phyloP scores from a whole-genome alignment of 2,888 invertebrate species.

The Erebia palarica region DNA sequence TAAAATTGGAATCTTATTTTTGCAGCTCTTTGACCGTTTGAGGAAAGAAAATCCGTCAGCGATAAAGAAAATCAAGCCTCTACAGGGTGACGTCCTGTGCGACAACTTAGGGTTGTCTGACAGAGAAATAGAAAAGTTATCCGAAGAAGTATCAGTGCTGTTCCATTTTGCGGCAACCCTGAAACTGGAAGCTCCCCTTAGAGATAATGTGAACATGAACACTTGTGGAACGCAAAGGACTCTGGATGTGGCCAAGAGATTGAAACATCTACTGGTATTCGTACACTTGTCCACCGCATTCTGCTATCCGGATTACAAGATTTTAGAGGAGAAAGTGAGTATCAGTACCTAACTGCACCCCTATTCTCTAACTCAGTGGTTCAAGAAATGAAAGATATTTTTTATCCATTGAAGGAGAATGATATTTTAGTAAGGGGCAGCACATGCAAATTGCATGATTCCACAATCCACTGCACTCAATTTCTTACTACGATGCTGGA shows the following conservation, averaged over 20 bases:
- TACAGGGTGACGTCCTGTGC: conserved; percentile 89
- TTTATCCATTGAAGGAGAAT: too few relatives aligned
- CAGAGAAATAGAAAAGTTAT: conserved; percentile 82
- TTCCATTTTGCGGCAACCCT: conserved; percentile 97
- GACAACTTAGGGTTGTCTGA: conserved; percentile 84
- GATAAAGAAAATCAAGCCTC: conserved; percentile 87
- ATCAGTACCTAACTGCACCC: neutral
- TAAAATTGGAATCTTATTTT: neutral
- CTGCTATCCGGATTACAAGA: conserved; percentile 92
- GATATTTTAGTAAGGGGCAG: too few relatives aligned
- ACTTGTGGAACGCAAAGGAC: conserved; percentile 92
- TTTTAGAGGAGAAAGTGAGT: conserved; percentile 68
- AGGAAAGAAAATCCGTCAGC: conserved; percentile 84
- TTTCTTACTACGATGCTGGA: too few relatives aligned
- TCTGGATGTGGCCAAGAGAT: conserved; percentile 88
- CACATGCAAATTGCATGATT: too few relatives aligned
- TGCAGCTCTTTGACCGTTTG: conserved; percentile 87
- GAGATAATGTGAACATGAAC: conserved; percentile 94
- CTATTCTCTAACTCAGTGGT: too few relatives aligned
- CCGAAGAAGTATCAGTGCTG: conserved; percentile 88
- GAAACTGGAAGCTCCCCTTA: conserved; percentile 92
- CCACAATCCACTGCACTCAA: too few relatives aligned
- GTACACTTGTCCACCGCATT: conserved; percentile 97
- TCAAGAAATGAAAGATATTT: too few relatives aligned
- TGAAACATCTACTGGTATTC: conserved; percentile 88